Conservation (phyloP, 2,888 invertebrate genomes). For the Cecidostiba fungosa region DNA sequence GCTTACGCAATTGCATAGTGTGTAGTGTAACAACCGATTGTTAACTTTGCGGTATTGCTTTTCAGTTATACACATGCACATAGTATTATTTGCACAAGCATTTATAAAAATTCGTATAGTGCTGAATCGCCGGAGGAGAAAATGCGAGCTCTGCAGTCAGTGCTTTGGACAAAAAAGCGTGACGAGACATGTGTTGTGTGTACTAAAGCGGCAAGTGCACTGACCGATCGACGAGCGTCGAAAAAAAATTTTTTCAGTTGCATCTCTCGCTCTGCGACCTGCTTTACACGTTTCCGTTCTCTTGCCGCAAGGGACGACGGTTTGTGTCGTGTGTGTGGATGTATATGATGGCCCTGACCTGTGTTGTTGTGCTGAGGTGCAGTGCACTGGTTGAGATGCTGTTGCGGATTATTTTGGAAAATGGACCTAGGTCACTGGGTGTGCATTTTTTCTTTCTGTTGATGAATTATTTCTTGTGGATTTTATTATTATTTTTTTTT, state of each 20-base stretch:
- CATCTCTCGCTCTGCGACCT: background rate
- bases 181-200: background rate
- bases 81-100: background rate
- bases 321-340: background rate
- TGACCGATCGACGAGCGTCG: conserved; percentile 4
- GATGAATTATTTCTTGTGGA: too few species aligned
- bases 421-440: background rate
- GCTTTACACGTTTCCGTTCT: background rate
- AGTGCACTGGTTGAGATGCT: too few species aligned
- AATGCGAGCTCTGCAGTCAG: too few species aligned
- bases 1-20: background rate
- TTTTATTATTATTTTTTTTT: too few species aligned
- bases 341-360: background rate
- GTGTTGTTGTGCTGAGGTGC: background rate
- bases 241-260: background rate
- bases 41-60: conserved; percentile 1
- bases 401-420: background rate
- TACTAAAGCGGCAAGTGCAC: background rate
- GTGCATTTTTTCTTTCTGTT: too few species aligned
- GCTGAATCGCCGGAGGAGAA: background rate
- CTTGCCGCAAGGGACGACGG: background rate
- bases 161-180: background rate
- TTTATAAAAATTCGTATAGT: background rate
- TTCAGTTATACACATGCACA: background rate
- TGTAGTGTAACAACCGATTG: background rate